Evolutionary conservation across 2,888 invertebrate genomes (phyloP), one percentile per base, ranked within the genome.

Genomic region (Notodonta dromedarius): DNA sequence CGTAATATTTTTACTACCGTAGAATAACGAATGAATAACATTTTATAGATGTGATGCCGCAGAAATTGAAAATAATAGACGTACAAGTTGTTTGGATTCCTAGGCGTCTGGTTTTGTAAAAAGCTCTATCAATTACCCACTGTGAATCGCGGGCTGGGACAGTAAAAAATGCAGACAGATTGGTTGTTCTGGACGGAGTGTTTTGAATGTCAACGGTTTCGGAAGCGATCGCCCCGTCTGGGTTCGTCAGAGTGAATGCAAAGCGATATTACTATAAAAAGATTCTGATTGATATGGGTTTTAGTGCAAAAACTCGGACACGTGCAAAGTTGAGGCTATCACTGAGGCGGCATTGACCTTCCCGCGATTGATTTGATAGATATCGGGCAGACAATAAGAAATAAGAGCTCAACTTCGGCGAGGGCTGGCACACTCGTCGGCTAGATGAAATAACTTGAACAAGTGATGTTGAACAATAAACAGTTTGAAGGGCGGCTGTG

Each of bases 251-350:
- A 32, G 61, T 63, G 61, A 65, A 67, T 61, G 60, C 60, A 57
- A 40, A 64, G 42, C 51, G 48, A 60, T 48, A 76, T 65, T 58
- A 69, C 51, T 59, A 63, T 62, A 73, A 74, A 71, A 69, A 66
- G 60, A 65, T 65, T 66, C 56, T 66, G 68, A 74, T 77, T 70
- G 74, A 73, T 71, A 71, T 68, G 69, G 60, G 64, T 70, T 70
- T 67, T 55, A 65, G 62, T 69, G 73, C 69, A 79, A 79, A 77
- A 77, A 78, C 44, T 59, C 59, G 13, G 63, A 68, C 78, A 73
- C 80, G 77, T 76, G 74, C 73, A 78, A 74, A 75, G 59, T 78
- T 70, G 64, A 70, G 67, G 62, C 79, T 78, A 78, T 83, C 76
- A 74, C 73, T 64, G 66, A 61, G 52, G 62, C 71, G 79, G 69